These are phyloP conservation scores for Scortum barcoo DNA, from an alignment of 2,113 vertebrate species.

Conservation along the genomic window DNA sequence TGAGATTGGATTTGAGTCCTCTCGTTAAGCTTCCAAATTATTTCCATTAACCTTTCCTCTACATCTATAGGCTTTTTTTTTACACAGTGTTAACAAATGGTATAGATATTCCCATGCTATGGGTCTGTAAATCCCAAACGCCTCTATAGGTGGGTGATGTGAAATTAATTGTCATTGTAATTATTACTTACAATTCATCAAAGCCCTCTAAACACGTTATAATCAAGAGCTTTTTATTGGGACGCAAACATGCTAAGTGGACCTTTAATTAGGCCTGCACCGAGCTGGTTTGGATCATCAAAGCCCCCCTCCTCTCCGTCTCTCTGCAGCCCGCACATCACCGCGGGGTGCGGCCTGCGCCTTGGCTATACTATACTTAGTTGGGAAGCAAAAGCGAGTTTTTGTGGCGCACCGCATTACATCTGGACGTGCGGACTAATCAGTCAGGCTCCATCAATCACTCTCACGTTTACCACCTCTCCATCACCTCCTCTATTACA, in stretches of 20 bases:
- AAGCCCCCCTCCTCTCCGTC: conserved; percentile 21
- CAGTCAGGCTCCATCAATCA: conserved; percentile 75
- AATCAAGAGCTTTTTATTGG: conserved; percentile 46
- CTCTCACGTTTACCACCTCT: conserved; percentile 71
- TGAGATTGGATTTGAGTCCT: conserved; percentile 12
- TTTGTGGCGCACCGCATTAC: conserved; percentile 74
- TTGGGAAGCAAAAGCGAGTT: conserved; percentile 60
- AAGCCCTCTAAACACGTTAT: conserved; percentile 30
- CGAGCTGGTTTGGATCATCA: conserved; percentile 46
- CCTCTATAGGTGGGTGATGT: background rate
- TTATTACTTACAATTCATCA: conserved; percentile 44
- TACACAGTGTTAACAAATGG: background rate
- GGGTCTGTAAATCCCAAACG: conserved; percentile 12
- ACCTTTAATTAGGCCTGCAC: conserved; percentile 60
- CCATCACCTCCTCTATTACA: conserved; percentile 73
- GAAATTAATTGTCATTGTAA: conserved; percentile 47
- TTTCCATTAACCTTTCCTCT: conserved; percentile 16
- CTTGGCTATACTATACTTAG: conserved; percentile 59
- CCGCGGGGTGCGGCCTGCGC: conserved; percentile 68
- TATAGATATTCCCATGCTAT: background rate
- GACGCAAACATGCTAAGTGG: conserved; percentile 48
- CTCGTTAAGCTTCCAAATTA: conserved; percentile 33
- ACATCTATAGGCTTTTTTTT: background rate
- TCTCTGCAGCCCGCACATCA: conserved; percentile 52
- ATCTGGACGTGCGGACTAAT: conserved; percentile 77